Base-by-base conservation (phyloP, 2,113 vertebrate genomes). In the Anguilla rostrata region DNA sequence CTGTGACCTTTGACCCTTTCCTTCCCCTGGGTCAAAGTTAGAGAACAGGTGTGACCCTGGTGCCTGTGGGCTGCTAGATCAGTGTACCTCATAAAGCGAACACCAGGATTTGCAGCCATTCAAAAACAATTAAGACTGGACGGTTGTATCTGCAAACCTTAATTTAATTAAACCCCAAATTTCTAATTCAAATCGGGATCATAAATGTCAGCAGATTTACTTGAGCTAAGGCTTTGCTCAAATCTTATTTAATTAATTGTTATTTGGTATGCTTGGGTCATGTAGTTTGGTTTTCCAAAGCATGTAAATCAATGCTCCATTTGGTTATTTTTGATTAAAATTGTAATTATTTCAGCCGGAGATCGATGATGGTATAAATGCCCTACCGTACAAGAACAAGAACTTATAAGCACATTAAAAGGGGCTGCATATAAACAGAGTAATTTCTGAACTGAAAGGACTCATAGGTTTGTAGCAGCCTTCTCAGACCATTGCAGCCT, bases 21-120 rank as follows among this genome's bases (percentile, higher is more conserved):
- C 82, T 79, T 84, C 39, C 83, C 82, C 63, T 87, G 39, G 84
- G 79, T 88, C 46, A 79, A 82, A 91, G 89, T 80, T 60, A 60
- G 88, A 88, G 90, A 94, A 92, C 95, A 94, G 94, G 93, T 95
- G 94, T 92, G 92, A 93, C 90, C 89, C 80, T 6, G 81, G 83
- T 91, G 90, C 90, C 86, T 88, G 84, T 78, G 53, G 20, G 85
- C 8, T 16, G n/a, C 26, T 39, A 46, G 71, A 53, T 85, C 49
- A 60, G 49, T 26, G 39, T 81, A 53, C n/a, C 39, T 34, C 78
- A 41, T 39, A 60, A 39, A 81, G 39, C 12, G 20, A 41, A 20
- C 3, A 22, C 84, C 71, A 1, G 53, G 75, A 9, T 56, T 4
- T 34, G 43, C 29, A 39, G 43, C n/a, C 71, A 22, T 40, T 41